Evolutionary conservation across 2,797 vertebrate species (phyloP).

Genomic region (Xiphophorus birchmanni): DNA sequence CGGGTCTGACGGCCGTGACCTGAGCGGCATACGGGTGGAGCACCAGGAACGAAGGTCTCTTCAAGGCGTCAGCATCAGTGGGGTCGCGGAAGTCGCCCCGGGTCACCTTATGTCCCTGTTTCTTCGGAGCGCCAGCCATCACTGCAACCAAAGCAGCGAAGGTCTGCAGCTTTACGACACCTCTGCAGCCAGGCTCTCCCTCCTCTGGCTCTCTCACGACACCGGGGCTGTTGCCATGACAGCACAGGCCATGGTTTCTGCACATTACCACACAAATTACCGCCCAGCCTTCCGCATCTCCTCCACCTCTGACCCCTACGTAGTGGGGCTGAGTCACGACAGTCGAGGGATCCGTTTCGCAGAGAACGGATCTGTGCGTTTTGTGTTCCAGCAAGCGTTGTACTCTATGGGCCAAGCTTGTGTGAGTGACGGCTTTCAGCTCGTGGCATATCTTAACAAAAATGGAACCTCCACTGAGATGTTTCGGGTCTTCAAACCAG

Average conservation of each 20-base stretch:
- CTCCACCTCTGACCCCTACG: conserved; percentile 86
- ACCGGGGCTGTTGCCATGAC: conserved; percentile 88
- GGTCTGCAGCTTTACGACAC: conserved; percentile 78
- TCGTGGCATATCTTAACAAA: conserved; percentile 84
- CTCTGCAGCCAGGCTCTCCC: conserved; percentile 77
- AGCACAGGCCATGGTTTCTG: conserved; percentile 82
- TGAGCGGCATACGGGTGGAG: conserved; percentile 84
- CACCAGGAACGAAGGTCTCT: conserved; percentile 83
- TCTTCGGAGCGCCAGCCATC: conserved; percentile 83
- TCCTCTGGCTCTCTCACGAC: conserved; percentile 90
- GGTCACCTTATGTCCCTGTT: conserved; percentile 79
- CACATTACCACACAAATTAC: conserved; percentile 89
- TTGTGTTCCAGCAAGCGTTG: conserved; percentile 88
- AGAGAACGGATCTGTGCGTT: conserved; percentile 85
- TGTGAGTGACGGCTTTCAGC: conserved; percentile 84
- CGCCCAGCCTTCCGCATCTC: conserved; percentile 84
- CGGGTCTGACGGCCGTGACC: conserved; percentile 78
- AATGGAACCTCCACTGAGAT: conserved; percentile 85
- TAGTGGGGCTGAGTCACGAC: conserved; percentile 85
- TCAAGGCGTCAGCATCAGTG: conserved; percentile 84
- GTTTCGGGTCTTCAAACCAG: conserved; percentile 82
- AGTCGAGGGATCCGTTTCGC: conserved; percentile 85
- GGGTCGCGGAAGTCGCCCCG: conserved; percentile 83
- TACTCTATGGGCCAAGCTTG: conserved; percentile 89
- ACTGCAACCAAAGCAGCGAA: conserved; percentile 85